A percentile compares a stretch with the other conserved stretches of the same genome.
phyloP scores from a whole-genome alignment of 2,888 invertebrate species.

The Omphaloscelis lunosa region DNA sequence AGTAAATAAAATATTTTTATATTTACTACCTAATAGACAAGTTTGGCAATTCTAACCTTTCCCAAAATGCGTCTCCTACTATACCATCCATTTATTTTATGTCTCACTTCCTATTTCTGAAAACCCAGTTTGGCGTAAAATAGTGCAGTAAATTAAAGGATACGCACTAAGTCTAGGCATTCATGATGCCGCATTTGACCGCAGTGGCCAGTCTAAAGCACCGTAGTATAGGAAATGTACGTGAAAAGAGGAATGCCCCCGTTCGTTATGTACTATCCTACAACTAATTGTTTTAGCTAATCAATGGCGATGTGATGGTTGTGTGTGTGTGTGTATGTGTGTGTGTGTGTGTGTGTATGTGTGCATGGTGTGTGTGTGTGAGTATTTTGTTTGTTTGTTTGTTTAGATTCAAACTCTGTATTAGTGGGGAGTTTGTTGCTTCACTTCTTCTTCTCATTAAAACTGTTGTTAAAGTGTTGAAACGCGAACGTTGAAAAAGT shows the following conservation, averaged over 20 bases:
- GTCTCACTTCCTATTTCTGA: background rate
- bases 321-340: no score
- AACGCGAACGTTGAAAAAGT: no score
- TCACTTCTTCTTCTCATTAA: background rate
- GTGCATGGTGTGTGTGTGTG: no score
- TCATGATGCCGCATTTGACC: slow-evolving; percentile 40
- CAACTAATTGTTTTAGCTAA: background rate
- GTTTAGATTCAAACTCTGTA: background rate
- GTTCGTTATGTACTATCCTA: background rate
- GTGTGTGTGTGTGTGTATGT: no score
- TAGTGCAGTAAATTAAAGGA: slow-evolving; percentile 42
- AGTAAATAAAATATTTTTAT: no score
- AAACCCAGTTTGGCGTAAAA: slow-evolving; percentile 13
- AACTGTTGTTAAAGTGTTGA: background rate
- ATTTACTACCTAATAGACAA: no score
- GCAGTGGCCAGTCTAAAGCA: slow-evolving; percentile 29
- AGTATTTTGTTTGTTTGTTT: background rate
- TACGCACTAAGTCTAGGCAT: slow-evolving; percentile 30
- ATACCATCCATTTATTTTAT: background rate
- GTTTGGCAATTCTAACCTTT: background rate
- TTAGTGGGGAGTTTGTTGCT: background rate
- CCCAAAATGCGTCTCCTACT: background rate
- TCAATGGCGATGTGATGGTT: no score
- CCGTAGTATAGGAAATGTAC: background rate
- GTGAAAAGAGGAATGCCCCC: slow-evolving; percentile 17